phyloP scores from a whole-genome alignment of 1,140 invertebrate species.

The Carcinoscorpius rotundicauda region DNA sequence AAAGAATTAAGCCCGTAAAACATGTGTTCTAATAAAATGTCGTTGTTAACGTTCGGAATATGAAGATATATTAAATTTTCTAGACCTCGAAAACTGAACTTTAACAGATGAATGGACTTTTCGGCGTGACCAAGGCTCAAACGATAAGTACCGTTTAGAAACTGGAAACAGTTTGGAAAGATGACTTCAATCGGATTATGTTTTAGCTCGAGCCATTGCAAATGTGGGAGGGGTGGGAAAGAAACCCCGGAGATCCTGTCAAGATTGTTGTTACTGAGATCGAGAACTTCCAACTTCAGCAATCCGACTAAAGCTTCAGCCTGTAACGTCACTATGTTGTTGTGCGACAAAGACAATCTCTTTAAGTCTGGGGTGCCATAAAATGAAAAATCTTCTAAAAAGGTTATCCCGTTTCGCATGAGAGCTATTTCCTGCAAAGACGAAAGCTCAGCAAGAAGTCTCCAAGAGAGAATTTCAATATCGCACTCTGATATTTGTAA shows the following conservation, averaged over 20 bases:
- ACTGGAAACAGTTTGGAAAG: slow-evolving; percentile 54
- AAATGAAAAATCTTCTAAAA: slow-evolving; percentile 52
- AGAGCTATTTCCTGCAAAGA: slow-evolving; percentile 46
- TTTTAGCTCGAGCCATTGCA: slow-evolving; percentile 45
- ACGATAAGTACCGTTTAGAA: slow-evolving; percentile 50
- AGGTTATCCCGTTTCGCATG: slow-evolving; percentile 47
- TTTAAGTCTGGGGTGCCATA: slow-evolving; percentile 49
- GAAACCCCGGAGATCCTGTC: slow-evolving; percentile 52
- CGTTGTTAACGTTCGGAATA: slow-evolving; percentile 43
- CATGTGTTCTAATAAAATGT: slow-evolving; percentile 43
- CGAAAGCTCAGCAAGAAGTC: slow-evolving; percentile 51
- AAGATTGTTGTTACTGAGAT: slow-evolving; percentile 50
- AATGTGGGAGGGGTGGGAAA: slow-evolving; percentile 51
- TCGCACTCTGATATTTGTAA: slow-evolving; percentile 34
- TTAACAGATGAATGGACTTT: slow-evolving; percentile 40
- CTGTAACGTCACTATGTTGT: slow-evolving; percentile 47
- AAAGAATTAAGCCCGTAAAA: slow-evolving; percentile 45
- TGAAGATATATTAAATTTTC: slow-evolving; percentile 39
- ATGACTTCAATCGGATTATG: slow-evolving; percentile 51
- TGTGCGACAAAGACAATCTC: slow-evolving; percentile 47
- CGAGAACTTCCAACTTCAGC: slow-evolving; percentile 46
- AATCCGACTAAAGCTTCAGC: slow-evolving; percentile 51
- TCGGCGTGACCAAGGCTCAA: slow-evolving; percentile 42
- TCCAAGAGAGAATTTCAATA: slow-evolving; percentile 48
- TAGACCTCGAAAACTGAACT: slow-evolving; percentile 49